Evolutionary conservation across 2,888 invertebrate species (phyloP).

Genomic region (Pseudoips prasinana): DNA sequence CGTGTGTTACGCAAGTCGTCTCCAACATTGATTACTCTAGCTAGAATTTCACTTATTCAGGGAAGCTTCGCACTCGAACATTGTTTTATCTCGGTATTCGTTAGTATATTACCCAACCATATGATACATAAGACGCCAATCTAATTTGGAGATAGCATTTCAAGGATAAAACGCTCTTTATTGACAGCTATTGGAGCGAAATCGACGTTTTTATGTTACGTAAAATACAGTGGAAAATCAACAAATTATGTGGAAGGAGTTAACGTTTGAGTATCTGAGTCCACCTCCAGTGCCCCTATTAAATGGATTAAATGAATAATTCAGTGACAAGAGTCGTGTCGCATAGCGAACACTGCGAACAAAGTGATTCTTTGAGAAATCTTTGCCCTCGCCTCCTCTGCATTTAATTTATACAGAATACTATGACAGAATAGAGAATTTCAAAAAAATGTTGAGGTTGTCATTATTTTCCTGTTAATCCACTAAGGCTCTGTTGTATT

Average conservation of each 20-base stretch:
- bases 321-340: constrained; percentile 53
- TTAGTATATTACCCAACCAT: no score
- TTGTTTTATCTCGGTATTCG: no score
- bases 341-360: constrained; percentile 18
- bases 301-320: constrained; percentile 77
- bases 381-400: constrained; percentile 23
- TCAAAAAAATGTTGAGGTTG: no score
- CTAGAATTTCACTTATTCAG: no score
- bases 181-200: constrained; percentile 29
- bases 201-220: constrained; percentile 28
- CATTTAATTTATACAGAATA: constrained; percentile 27
- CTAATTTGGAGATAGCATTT: constrained; percentile 26
- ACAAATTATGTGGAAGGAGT: constrained; percentile 40
- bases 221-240: constrained; percentile 27
- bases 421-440: no score
- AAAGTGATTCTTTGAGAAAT: constrained; percentile 42
- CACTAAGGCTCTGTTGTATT: no score
- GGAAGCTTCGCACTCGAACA: no score
- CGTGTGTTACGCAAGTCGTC: no score
- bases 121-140: constrained; percentile 21
- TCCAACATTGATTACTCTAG: no score
- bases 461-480: no score
- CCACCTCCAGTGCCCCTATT: constrained; percentile 46
- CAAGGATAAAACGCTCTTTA: constrained; percentile 25
- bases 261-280: constrained; percentile 19